These are phyloP conservation scores for Resseliella maxima DNA, from an alignment of 2,888 invertebrate genomes.

Conservation along the genomic window DNA sequence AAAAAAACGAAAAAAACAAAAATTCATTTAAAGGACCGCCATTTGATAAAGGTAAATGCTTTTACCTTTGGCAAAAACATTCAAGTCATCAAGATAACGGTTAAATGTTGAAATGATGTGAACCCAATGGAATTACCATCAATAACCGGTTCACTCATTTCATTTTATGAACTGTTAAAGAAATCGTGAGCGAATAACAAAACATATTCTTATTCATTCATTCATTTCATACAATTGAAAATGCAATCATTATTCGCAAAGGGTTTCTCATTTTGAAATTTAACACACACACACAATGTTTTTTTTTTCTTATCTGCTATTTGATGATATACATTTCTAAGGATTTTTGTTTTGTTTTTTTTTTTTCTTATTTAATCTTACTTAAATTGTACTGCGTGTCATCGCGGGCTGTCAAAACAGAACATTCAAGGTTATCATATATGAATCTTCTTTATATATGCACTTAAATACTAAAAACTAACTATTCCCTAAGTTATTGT, in stretches of 20 bases:
- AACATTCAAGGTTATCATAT: background rate
- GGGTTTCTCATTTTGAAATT: background rate
- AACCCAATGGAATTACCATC: too few species aligned
- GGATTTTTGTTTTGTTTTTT: background rate
- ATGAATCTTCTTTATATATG: background rate
- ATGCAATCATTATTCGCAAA: background rate
- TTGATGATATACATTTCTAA: too few species aligned
- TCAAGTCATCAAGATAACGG: too few species aligned
- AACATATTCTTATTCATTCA: background rate
- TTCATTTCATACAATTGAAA: background rate
- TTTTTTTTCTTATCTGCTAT: too few species aligned
- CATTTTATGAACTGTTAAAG: background rate
- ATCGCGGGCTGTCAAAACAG: background rate
- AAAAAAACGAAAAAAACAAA: too few species aligned
- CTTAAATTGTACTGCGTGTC: background rate
- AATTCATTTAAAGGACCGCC: too few species aligned
- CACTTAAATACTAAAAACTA: background rate
- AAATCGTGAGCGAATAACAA: background rate
- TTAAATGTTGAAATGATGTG: too few species aligned
- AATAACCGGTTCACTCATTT: too few species aligned
- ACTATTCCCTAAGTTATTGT: background rate
- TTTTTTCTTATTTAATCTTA: too few species aligned
- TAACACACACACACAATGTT: background rate
- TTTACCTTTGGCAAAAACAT: too few species aligned
- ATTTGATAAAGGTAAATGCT: too few species aligned